phyloP scores from a whole-genome alignment of 1,140 invertebrate genomes.

The Neodiprion pinetum region DNA sequence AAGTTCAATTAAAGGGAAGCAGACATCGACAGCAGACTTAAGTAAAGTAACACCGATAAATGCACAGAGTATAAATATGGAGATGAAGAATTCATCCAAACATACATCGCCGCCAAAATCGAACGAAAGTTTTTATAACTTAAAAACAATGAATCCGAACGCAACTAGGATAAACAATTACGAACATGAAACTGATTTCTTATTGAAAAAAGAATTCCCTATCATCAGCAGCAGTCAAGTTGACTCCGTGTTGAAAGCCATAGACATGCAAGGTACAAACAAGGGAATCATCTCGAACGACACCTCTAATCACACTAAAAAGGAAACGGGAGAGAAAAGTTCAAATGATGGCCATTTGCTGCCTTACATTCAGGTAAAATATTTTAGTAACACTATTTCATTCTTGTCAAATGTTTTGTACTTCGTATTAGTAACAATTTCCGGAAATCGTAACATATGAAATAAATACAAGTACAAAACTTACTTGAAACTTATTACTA shows the following conservation, averaged over 20 bases:
- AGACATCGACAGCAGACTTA: not conserved
- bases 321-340: not conserved
- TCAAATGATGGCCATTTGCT: not conserved
- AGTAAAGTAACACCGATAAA: not conserved
- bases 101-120: constrained; percentile 5
- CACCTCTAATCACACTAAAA: not conserved
- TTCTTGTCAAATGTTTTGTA: not conserved
- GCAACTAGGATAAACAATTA: not conserved
- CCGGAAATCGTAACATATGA: not conserved
- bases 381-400: not conserved
- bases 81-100: not conserved
- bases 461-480: not conserved
- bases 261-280: not conserved
- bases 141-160: not conserved
- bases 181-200: not conserved
- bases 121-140: constrained; percentile 9
- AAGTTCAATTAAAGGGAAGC: not conserved
- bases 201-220: constrained; percentile 17
- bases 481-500: not conserved
- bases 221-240: constrained; percentile 26
- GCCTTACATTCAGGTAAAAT: not conserved
- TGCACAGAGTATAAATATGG: not conserved
- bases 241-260: constrained; percentile 22
- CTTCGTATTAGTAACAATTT: not conserved
- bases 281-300: not conserved